Conservation (phyloP, 2,113 vertebrate genomes). For the Poeciliopsis turrubarensis region DNA sequence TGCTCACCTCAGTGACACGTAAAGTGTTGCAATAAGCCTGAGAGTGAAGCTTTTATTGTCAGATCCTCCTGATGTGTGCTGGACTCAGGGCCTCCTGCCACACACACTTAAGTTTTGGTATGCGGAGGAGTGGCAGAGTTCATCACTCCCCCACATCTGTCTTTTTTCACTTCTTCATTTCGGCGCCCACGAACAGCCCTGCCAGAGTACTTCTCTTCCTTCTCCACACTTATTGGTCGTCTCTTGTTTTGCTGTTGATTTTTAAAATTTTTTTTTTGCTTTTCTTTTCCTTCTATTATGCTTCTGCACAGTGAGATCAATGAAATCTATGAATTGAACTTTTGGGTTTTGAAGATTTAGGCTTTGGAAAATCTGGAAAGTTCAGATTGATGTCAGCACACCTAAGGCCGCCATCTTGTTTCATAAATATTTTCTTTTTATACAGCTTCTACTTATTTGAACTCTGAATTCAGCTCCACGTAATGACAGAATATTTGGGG, state of each 20-base stretch:
- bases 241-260: slow-evolving; percentile 24
- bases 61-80: slow-evolving; percentile 65
- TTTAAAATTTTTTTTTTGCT: not conserved
- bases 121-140: slow-evolving; percentile 50
- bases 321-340: too few relatives aligned
- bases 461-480: too few relatives aligned
- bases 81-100: slow-evolving; percentile 33
- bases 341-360: too few relatives aligned
- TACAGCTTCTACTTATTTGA: too few relatives aligned
- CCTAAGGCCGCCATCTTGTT: too few relatives aligned
- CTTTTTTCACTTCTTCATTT: slow-evolving; percentile 34
- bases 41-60: slow-evolving; percentile 65
- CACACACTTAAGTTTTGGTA: slow-evolving; percentile 52
- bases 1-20: slow-evolving; percentile 27
- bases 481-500: too few relatives aligned
- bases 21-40: slow-evolving; percentile 45
- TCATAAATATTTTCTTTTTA: too few relatives aligned
- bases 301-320: not conserved
- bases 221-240: slow-evolving; percentile 16
- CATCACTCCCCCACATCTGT: slow-evolving; percentile 61
- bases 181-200: slow-evolving; percentile 27
- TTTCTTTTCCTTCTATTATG: not conserved
- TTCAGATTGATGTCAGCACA: too few relatives aligned
- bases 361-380: too few relatives aligned
- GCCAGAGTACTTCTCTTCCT: slow-evolving; percentile 42